Evolutionary conservation across 2,797 vertebrate genomes (phyloP).

Genomic region (Somateria mollissima): DNA sequence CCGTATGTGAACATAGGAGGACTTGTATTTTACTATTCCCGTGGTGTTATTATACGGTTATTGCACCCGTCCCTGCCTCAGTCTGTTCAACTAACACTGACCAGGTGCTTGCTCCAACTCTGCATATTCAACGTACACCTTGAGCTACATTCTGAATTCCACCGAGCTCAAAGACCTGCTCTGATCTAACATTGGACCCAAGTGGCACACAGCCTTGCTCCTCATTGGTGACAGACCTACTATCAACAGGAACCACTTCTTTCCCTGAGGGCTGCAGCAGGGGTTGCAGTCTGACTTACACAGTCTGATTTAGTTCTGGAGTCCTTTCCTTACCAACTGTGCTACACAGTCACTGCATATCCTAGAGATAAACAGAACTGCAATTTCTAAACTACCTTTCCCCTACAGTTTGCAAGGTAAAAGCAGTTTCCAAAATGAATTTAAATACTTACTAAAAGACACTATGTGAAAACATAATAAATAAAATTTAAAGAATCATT

Average conservation of each 20-base stretch:
- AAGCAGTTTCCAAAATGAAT: neutral
- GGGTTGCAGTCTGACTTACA: fast-evolving
- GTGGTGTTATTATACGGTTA: neutral
- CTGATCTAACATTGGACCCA: too few species aligned
- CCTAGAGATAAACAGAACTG: fast-evolving
- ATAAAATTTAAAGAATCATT: too few species aligned
- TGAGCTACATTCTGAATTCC: neutral
- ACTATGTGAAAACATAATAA: neutral
- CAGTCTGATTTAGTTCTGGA: neutral
- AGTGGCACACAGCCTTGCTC: too few species aligned
- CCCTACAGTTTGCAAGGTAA: neutral
- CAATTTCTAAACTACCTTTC: neutral
- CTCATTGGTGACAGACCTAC: neutral
- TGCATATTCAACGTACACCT: neutral
- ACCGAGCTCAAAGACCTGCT: neutral
- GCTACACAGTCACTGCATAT: neutral
- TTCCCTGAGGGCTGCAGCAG: neutral
- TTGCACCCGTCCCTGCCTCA: neutral
- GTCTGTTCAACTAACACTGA: neutral
- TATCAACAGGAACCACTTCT: neutral
- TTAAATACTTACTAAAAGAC: neutral
- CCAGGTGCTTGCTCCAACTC: neutral
- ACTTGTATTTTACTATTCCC: neutral
- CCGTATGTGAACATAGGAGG: fast-evolving
- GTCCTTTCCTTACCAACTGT: neutral